Percentiles rank a stretch among this genome's conserved stretches.
phyloP scores from a whole-genome alignment of 2,888 invertebrate genomes.

The Argyresthia goedartella region DNA sequence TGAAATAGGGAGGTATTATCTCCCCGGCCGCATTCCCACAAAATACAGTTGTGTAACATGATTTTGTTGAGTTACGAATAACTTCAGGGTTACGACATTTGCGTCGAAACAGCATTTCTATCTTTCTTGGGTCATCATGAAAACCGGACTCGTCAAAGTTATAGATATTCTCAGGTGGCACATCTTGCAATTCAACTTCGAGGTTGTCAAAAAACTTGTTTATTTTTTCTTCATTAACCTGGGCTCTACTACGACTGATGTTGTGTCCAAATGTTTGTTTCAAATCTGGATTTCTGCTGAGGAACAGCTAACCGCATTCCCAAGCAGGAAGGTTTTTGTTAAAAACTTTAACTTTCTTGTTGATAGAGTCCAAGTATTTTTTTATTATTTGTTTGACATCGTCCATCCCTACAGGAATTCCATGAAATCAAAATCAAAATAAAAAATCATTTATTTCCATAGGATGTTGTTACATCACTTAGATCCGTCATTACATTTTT shows the following conservation, averaged over 20 bases:
- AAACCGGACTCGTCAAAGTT: conserved; percentile 17
- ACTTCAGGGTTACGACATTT: conserved; percentile 15
- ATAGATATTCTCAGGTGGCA: conserved; percentile 11
- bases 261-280: conserved; percentile 6
- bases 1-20: conserved; percentile 14
- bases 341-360: conserved; percentile 13
- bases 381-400: conserved; percentile 1
- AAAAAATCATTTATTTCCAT: no score
- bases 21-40: conserved; percentile 16
- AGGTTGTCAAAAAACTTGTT: not conserved
- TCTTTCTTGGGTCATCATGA: conserved; percentile 16
- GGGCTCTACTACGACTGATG: not conserved
- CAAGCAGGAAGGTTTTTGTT: conserved; percentile 11
- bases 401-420: conserved; percentile 11
- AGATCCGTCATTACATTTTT: no score
- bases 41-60: conserved; percentile 17
- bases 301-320: conserved; percentile 12
- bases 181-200: not conserved
- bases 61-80: conserved; percentile 18
- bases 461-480: no score
- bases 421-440: no score
- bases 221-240: not conserved
- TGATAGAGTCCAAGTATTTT: conserved; percentile 6
- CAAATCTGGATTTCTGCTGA: conserved; percentile 9
- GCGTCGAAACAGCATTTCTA: conserved; percentile 15